Evolutionary conservation across 2,113 vertebrate species (phyloP), one percentile per base, ranked within the genome.

Genomic region (Lepus europaeus): DNA sequence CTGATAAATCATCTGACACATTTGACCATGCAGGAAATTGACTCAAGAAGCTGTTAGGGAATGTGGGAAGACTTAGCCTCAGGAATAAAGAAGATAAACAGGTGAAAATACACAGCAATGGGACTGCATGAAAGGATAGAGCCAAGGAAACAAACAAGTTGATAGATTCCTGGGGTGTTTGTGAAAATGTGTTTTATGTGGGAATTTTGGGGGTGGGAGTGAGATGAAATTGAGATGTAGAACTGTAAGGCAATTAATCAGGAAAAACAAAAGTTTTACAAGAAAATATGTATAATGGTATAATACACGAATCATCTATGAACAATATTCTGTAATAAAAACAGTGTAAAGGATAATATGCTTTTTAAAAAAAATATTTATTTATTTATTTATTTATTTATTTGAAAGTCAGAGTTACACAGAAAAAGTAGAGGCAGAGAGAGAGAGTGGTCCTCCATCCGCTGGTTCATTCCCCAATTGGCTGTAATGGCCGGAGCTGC

Each of bases 81-180:
- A 49, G 53, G 12, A 96, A 88, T 63, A 87, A 95, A 89, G 87
- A 90, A 61, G 56, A 31, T 63, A 53, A 87, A 61, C 51, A n/a
- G 29, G 61, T 81, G 4, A 59, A 72, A 88, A 49, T n/a, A 59
- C 8, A 59, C 78, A 33, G 51, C 29, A 36, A 61, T n/a, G 82
- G 13, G 39, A 61, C 8, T 20, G 39, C 22, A 51, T 51, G 59
- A 68, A 84, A 90, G 9, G 29, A 59, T 66, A 29, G 59, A 76
- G 12, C n/a, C 20, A 69, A 56, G 69, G 56, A 61, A 63, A 87
- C 31, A 87, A 83, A 0, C 59, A 63, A 72, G 27, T 31, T 63
- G 23, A 80, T 49, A 7, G 63, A 64, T 59, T 80, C 49, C 33
- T 51, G 1, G 66, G 87, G 53, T 36, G 23, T 77, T 83, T 61